Evolutionary conservation across 1,140 invertebrate genomes (phyloP).

Genomic region (Caenorhabditis briggsae): DNA sequence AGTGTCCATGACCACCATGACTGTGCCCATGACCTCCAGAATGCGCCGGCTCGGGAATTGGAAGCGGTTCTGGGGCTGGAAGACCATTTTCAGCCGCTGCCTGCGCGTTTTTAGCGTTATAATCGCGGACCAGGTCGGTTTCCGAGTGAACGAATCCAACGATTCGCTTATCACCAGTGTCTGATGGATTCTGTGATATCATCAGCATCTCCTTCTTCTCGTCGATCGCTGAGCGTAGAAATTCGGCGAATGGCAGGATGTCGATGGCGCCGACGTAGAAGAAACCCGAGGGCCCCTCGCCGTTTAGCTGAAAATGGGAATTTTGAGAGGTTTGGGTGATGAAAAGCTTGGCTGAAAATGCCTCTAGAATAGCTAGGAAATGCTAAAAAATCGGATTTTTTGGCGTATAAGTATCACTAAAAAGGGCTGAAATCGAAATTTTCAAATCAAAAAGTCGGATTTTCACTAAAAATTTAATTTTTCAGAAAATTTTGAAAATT

Average conservation of each 20-base stretch:
- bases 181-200: constrained; percentile 28
- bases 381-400: no score
- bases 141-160: constrained; percentile 52
- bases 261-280: constrained; percentile 62
- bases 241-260: constrained; percentile 49
- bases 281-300: not conserved
- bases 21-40: constrained; percentile 46
- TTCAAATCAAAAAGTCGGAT: no score
- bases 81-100: constrained; percentile 37
- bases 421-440: no score
- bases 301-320: constrained; percentile 49
- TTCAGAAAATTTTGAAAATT: no score
- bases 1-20: constrained; percentile 51
- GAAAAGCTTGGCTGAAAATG: not conserved
- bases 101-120: constrained; percentile 54
- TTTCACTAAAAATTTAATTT: not conserved
- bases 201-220: constrained; percentile 58
- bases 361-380: not conserved
- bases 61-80: constrained; percentile 42
- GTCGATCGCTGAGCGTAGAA: constrained; percentile 22
- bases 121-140: constrained; percentile 53
- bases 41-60: constrained; percentile 52
- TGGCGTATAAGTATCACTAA: no score
- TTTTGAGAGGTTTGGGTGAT: not conserved
- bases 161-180: constrained; percentile 43